A percentile compares a stretch with the other conserved stretches of the same genome.
Conservation (phyloP, 2,797 vertebrate genomes). For the Enteromius fasciolatus region DNA sequence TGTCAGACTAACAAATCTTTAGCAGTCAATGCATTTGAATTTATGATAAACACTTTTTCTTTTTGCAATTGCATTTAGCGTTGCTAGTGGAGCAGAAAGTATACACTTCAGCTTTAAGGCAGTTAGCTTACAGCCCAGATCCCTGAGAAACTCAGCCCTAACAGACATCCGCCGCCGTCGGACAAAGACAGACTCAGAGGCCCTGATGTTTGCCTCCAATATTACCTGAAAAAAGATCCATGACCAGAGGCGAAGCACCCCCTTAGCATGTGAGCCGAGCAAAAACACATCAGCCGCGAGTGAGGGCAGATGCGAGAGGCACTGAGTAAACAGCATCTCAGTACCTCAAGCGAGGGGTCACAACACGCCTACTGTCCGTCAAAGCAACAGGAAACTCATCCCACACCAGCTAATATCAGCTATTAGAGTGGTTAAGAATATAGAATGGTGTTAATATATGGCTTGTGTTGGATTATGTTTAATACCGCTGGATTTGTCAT, state of each 20-base stretch:
- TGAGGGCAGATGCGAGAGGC: not conserved
- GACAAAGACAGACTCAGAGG: conserved; percentile 24
- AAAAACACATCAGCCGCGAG: conserved; percentile 19
- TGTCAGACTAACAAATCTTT: not conserved
- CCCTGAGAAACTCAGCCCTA: conserved; percentile 14
- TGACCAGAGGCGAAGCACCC: conserved; percentile 9
- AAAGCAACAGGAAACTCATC: not conserved
- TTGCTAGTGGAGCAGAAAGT: not conserved
- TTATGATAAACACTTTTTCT: not conserved
- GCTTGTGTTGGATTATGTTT: conserved; percentile 1
- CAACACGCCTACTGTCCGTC: conserved; percentile 2
- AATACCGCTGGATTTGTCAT: not conserved
- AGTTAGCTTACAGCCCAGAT: not conserved
- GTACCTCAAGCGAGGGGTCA: conserved; percentile 4
- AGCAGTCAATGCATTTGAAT: not conserved
- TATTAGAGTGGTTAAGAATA: not conserved
- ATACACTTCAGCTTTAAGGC: conserved; percentile 3
- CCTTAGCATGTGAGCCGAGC: conserved; percentile 19
- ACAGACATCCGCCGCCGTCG: not conserved
- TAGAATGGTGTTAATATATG: not conserved
- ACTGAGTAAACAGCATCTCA: conserved; percentile 34
- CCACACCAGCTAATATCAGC: not conserved
- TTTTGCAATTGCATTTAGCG: not conserved
- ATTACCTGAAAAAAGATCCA: conserved; percentile 38
- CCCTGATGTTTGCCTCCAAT: conserved; percentile 41